Evolutionary conservation across 1,140 invertebrate genomes (phyloP).

Genomic region (Babylonia areolata): DNA sequence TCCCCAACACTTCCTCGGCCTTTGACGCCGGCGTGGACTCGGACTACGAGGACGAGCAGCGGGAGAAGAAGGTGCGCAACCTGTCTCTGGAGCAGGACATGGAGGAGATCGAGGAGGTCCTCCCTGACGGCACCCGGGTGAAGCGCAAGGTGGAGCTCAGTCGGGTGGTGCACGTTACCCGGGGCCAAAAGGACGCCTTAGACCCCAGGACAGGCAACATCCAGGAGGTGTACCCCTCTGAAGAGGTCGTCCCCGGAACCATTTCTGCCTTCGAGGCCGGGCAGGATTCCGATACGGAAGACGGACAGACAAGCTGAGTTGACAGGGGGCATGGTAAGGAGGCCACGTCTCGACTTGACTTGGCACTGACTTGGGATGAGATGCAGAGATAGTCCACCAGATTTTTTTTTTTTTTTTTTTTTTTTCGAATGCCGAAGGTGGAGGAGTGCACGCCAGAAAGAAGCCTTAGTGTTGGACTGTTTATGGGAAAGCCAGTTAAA

Average conservation of each 20-base stretch:
- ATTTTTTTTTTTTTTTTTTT: conserved; percentile 6
- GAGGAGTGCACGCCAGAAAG: neutral
- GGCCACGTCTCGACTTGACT: neutral
- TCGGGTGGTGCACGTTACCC: neutral
- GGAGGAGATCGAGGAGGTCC: neutral
- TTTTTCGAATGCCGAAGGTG: neutral
- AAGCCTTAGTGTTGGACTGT: no score
- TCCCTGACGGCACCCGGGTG: neutral
- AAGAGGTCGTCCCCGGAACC: conserved; percentile 4
- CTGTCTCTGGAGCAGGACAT: neutral
- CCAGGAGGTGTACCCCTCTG: neutral
- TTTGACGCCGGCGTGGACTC: conserved; percentile 51
- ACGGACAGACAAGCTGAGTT: no score
- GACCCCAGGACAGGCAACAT: neutral
- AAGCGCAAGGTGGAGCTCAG: neutral
- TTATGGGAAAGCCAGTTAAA: no score
- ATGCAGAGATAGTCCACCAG: neutral
- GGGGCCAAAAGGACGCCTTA: neutral
- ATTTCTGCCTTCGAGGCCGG: neutral
- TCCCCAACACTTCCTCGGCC: conserved; percentile 66
- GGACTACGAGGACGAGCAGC: conserved; percentile 26
- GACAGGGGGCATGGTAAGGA: neutral
- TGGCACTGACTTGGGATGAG: neutral
- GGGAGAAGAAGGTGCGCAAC: neutral
- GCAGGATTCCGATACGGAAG: neutral